phyloP scores from a whole-genome alignment of 2,888 invertebrate genomes.

The Oxytorus armatus region DNA sequence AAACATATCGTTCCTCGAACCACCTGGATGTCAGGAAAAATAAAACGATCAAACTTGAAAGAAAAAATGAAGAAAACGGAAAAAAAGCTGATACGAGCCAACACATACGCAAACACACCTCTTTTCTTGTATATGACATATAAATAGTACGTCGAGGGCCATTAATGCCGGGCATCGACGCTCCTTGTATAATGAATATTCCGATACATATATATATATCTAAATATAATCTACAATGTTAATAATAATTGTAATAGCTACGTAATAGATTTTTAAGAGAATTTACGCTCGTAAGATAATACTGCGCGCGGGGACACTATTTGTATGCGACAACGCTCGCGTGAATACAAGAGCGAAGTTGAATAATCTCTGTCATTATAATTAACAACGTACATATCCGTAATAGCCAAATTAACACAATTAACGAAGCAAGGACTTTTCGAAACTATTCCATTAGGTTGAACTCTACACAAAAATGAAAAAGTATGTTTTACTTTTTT shows the following conservation, averaged over 20 bases:
- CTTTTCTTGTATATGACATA: constrained; percentile 61
- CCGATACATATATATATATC: constrained; percentile 53
- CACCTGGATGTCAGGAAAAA: background rate
- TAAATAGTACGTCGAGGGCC: constrained; percentile 57
- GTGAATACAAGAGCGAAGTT: constrained; percentile 13
- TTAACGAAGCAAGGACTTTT: too few species aligned
- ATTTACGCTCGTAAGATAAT: constrained; percentile 2
- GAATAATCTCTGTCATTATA: constrained; percentile 25
- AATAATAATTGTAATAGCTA: constrained; percentile 48
- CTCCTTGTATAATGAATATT: constrained; percentile 66
- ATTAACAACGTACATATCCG: too few species aligned
- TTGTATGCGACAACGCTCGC: constrained; percentile 8
- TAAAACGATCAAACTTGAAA: constrained; percentile 12
- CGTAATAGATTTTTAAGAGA: constrained; percentile 43
- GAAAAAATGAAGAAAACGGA: background rate
- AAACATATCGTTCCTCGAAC: constrained; percentile 56
- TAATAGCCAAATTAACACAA: too few species aligned
- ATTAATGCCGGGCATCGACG: constrained; percentile 49
- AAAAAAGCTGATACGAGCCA: constrained; percentile 15
- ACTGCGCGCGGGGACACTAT: constrained; percentile 29
- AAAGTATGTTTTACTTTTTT: too few species aligned
- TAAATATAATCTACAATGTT: constrained; percentile 42
- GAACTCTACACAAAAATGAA: too few species aligned
- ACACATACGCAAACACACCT: constrained; percentile 6
- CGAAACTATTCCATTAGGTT: too few species aligned